These are phyloP conservation scores for zebrafish (Danio rerio) DNA, from an alignment of 2,113 vertebrate species.

Conservation along the genomic window DNA sequence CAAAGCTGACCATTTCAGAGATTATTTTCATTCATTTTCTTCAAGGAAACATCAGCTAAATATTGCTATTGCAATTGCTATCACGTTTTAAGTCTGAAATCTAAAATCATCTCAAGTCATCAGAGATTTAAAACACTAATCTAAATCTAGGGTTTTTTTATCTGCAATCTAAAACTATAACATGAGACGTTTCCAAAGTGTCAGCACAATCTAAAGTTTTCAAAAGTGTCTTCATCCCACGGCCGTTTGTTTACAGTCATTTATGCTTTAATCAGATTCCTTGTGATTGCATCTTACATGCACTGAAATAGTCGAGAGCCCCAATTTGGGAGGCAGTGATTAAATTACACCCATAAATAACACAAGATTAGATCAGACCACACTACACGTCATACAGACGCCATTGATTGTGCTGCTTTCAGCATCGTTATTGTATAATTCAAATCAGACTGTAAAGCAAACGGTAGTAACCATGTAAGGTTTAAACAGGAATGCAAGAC, in stretches of 20 bases:
- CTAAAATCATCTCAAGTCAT: background rate
- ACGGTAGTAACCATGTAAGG: background rate
- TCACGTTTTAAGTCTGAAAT: no score
- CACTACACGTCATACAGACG: slow-evolving; percentile 2
- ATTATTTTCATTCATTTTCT: no score
- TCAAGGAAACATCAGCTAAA: no score
- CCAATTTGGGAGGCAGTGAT: background rate
- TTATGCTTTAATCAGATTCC: slow-evolving; percentile 12
- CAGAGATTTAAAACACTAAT: background rate
- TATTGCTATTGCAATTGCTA: no score
- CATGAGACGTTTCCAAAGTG: background rate
- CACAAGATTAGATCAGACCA: slow-evolving; percentile 24
- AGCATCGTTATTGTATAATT: background rate
- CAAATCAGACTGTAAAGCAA: background rate
- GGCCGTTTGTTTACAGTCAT: background rate
- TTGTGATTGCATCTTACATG: background rate
- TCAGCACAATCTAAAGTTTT: background rate
- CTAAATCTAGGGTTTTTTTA: background rate
- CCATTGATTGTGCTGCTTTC: background rate
- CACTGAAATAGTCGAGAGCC: background rate
- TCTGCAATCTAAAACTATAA: background rate
- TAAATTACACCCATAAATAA: background rate
- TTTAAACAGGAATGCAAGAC: background rate
- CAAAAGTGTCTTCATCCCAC: background rate
- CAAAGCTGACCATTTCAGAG: no score